Percentiles rank a stretch among this genome's conserved stretches.
phyloP scores from a whole-genome alignment of 2,888 invertebrate genomes.

The Prenolepis imparis region DNA sequence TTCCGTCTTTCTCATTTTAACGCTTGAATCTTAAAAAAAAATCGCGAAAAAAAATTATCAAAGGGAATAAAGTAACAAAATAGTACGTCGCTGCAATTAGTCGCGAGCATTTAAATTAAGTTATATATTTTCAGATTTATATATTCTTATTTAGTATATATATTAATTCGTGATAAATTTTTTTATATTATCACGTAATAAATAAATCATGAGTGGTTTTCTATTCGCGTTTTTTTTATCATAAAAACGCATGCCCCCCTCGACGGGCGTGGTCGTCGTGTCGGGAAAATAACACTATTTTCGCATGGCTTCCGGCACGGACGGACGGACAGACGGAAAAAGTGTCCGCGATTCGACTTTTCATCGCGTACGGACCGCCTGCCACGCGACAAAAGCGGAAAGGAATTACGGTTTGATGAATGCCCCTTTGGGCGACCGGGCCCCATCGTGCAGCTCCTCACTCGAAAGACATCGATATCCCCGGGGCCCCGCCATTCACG shows the following conservation, averaged over 20 bases:
- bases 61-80: neutral
- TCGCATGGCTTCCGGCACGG: slow-evolving; percentile 3
- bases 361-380: slow-evolving; percentile 54
- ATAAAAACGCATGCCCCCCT: slow-evolving; percentile 6
- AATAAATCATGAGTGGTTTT: neutral
- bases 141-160: neutral
- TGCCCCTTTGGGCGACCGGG: slow-evolving; percentile 45
- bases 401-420: slow-evolving; percentile 72
- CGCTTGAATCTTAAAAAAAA: slow-evolving; percentile 14
- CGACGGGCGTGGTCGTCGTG: slow-evolving; percentile 27
- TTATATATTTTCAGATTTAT: neutral
- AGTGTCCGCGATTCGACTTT: slow-evolving; percentile 56
- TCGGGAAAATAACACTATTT: slow-evolving; percentile 32
- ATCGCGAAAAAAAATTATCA: slow-evolving; percentile 5
- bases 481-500: slow-evolving; percentile 43
- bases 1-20: slow-evolving; percentile 10
- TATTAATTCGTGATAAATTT: neutral
- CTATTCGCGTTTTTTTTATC: slow-evolving; percentile 27
- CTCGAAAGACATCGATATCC: slow-evolving; percentile 55
- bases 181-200: neutral
- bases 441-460: slow-evolving; percentile 21
- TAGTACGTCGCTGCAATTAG: neutral
- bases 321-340: slow-evolving; percentile 22
- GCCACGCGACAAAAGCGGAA: slow-evolving; percentile 65
- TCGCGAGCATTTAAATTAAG: neutral